Conservation (phyloP, 2,888 invertebrate species). For the Linyphia triangularis region DNA sequence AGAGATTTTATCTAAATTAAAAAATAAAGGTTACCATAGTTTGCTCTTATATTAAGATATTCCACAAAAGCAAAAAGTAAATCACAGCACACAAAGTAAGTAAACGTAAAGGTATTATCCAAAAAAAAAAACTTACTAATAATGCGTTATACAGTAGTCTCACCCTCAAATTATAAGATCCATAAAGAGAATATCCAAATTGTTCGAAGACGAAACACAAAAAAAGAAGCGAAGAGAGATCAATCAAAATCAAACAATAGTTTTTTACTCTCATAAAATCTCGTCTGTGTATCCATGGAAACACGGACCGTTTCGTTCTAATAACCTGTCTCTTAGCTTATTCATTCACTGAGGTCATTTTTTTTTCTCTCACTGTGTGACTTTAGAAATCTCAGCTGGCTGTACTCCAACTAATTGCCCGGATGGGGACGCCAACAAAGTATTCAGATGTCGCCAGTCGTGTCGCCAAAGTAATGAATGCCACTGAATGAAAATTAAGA, state of each 20-base stretch:
- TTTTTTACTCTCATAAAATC: slow-evolving; percentile 35
- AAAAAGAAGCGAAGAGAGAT: not conserved
- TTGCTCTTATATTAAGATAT: too few species aligned
- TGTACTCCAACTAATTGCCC: slow-evolving; percentile 58
- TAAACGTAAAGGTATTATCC: too few species aligned
- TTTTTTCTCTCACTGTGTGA: slow-evolving; percentile 51
- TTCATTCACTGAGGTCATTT: slow-evolving; percentile 70
- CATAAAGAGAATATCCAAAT: not conserved
- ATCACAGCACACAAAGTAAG: too few species aligned
- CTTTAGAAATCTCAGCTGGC: slow-evolving; percentile 67
- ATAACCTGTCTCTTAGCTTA: slow-evolving; percentile 64
- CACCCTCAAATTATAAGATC: not conserved
- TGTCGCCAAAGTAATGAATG: slow-evolving; percentile 52
- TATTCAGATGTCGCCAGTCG: slow-evolving; percentile 51
- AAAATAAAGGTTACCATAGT: too few species aligned
- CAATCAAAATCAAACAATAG: slow-evolving; percentile 8
- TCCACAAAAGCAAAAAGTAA: too few species aligned
- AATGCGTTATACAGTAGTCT: not conserved
- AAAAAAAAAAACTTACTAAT: not conserved
- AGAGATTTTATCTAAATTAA: too few species aligned
- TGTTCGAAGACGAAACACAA: not conserved
- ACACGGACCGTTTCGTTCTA: slow-evolving; percentile 62
- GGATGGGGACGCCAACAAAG: slow-evolving; percentile 64
- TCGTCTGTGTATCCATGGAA: slow-evolving; percentile 36
- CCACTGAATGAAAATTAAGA: not conserved